Percentiles rank a stretch among this genome's conserved stretches.
Evolutionary conservation across 2,113 vertebrate species (phyloP).

Genomic region (Notarius lentiginosus): DNA sequence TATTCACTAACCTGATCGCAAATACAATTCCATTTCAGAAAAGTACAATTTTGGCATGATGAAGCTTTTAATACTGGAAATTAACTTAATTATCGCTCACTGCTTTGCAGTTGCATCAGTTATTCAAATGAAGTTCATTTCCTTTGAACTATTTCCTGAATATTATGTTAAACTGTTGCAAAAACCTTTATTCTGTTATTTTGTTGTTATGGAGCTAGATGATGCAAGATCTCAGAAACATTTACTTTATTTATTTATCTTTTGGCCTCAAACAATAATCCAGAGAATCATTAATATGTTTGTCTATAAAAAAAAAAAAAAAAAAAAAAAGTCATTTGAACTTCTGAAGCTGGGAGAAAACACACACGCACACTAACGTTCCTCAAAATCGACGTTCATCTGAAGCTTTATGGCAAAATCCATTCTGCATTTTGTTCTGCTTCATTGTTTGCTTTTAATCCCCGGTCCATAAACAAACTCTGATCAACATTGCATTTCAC

Average conservation of each 20-base stretch:
- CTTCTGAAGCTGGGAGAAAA: too few relatives aligned
- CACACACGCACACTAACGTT: background rate
- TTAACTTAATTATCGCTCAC: background rate
- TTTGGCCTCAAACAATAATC: too few relatives aligned
- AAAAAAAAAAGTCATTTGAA: too few relatives aligned
- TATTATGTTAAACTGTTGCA: background rate
- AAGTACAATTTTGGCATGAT: background rate
- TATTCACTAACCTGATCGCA: background rate
- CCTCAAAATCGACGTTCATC: background rate
- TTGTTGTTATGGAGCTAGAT: background rate
- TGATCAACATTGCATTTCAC: background rate
- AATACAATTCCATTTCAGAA: background rate
- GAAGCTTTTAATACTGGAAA: too few relatives aligned
- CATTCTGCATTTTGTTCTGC: background rate
- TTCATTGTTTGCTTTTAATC: background rate
- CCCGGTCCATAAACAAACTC: background rate
- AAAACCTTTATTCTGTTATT: background rate
- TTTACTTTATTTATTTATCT: background rate
- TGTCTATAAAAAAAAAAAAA: too few relatives aligned
- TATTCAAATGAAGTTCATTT: background rate
- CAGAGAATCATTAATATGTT: too few relatives aligned
- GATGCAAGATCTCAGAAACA: background rate
- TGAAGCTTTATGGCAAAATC: too few relatives aligned
- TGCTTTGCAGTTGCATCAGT: background rate
- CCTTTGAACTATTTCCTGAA: background rate